Evolutionary conservation across 2,888 invertebrate genomes (phyloP).

Genomic region (Caenorhabditis imperialis): DNA sequence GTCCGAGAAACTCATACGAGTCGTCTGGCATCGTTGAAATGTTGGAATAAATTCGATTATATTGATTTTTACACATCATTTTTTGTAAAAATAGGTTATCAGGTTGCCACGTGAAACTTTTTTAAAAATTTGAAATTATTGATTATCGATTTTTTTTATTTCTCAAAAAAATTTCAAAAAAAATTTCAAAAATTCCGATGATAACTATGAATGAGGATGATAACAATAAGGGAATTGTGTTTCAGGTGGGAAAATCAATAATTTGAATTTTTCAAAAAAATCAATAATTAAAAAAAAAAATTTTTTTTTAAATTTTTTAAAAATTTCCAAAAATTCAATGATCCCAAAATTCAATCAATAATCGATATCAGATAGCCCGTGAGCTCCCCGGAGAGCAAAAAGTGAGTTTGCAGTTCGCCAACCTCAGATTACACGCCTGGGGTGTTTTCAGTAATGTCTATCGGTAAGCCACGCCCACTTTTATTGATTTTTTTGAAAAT

Average conservation of each 20-base stretch:
- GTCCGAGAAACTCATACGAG: too few relatives aligned
- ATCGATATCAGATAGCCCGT: conserved; percentile 42
- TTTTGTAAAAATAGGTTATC: too few relatives aligned
- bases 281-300: background rate
- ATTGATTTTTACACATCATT: too few relatives aligned
- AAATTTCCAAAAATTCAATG: too few relatives aligned
- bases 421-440: conserved; percentile 57
- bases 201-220: conserved; percentile 42
- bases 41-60: too few relatives aligned
- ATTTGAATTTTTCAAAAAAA: background rate
- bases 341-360: too few relatives aligned
- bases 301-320: too few relatives aligned
- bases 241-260: conserved; percentile 50
- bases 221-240: conserved; percentile 50
- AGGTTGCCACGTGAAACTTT: too few relatives aligned
- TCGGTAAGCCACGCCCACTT: conserved; percentile 18
- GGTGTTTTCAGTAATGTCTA: conserved; percentile 64
- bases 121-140: background rate
- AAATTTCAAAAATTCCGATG: background rate
- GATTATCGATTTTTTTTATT: background rate
- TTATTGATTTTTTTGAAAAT: background rate
- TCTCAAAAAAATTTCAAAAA: background rate
- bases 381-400: conserved; percentile 55
- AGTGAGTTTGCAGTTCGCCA: conserved; percentile 52
- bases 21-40: too few relatives aligned